Evolutionary conservation across 2,888 invertebrate genomes (phyloP).

Genomic region (Leptopilina drosophilae): DNA sequence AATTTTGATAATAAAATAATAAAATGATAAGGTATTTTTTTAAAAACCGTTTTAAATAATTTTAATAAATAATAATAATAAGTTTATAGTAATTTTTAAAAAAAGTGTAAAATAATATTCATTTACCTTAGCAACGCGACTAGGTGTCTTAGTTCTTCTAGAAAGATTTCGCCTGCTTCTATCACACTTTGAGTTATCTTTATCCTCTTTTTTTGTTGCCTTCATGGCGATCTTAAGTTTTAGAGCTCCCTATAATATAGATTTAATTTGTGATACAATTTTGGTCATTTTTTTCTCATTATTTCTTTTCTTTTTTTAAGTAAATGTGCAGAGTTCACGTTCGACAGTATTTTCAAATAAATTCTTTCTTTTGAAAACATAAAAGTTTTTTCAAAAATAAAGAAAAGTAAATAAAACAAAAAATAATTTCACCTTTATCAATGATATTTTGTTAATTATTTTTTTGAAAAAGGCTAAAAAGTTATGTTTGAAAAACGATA

Average conservation of each 20-base stretch:
- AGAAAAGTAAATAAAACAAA: too few relatives aligned
- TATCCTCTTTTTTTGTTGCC: slow-evolving; percentile 73
- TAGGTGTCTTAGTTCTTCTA: slow-evolving; percentile 68
- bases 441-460: too few relatives aligned
- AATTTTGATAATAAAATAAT: slow-evolving; percentile 29
- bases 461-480: too few relatives aligned
- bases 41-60: not conserved
- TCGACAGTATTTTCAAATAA: not conserved
- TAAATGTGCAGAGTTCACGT: too few relatives aligned
- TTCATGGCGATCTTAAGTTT: slow-evolving; percentile 78
- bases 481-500: too few relatives aligned
- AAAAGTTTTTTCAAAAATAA: too few relatives aligned
- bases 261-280: slow-evolving; percentile 7
- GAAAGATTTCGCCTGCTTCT: slow-evolving; percentile 63
- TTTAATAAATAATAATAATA: slow-evolving; percentile 1
- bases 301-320: not conserved
- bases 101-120: slow-evolving; percentile 39
- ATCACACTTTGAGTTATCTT: slow-evolving; percentile 70
- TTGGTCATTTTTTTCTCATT: slow-evolving; percentile 9
- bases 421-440: too few relatives aligned
- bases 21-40: not conserved
- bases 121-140: slow-evolving; percentile 69
- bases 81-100: slow-evolving; percentile 21
- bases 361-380: too few relatives aligned
- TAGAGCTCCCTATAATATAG: slow-evolving; percentile 75